Evolutionary conservation across 2,797 vertebrate species (phyloP), one percentile per base, ranked within the genome.

Genomic region (Sarcophilus harrisii): DNA sequence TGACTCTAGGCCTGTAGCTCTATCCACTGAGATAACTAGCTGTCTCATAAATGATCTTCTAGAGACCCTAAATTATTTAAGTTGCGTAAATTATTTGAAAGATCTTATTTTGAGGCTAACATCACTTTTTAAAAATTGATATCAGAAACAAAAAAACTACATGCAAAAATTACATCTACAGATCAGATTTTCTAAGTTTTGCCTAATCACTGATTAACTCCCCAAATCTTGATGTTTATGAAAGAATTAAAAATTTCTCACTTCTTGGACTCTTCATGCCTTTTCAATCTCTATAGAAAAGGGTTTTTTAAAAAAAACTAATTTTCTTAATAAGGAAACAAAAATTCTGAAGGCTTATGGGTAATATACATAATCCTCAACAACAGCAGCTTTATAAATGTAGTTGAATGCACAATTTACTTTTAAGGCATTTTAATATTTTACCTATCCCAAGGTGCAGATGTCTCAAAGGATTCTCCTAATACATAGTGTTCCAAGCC

Each of bases 391-490:
- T 27, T 49, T 45, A 87, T 21, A 45, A 87, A 87, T 45, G 38
- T 49, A 87, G 27, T 87, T 24, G 45, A 87, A 87, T 28, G 38
- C 38, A 87, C 11, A 2, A 87, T 87, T 87, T 27, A 87, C 38
- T 87, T 49, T 49, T 32, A 32, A 91, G 8, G 38, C 18, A 73
- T 96, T 97, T 95, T 91, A 96, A 92, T 16, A 95, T 96, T 98
- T 99, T 99, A 99, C 99, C 99, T 99, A 99, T 99, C 99, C 99
- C 99, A 99, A 98, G 99, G 99, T 99, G 99, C 99, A 96, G 99
- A 99, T 58, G 99, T 99, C 98, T 99, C 99, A 98, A 99, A 99
- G 58, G 99, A 99, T 98, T 99, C 99, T 95, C 99, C 99, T 92
- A 99, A 99, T 98, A 99, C 95, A 96, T 99, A 99, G 98, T 99